These are phyloP conservation scores for Zophobas morio DNA, from an alignment of 1,140 invertebrate genomes.

Conservation along the genomic window DNA sequence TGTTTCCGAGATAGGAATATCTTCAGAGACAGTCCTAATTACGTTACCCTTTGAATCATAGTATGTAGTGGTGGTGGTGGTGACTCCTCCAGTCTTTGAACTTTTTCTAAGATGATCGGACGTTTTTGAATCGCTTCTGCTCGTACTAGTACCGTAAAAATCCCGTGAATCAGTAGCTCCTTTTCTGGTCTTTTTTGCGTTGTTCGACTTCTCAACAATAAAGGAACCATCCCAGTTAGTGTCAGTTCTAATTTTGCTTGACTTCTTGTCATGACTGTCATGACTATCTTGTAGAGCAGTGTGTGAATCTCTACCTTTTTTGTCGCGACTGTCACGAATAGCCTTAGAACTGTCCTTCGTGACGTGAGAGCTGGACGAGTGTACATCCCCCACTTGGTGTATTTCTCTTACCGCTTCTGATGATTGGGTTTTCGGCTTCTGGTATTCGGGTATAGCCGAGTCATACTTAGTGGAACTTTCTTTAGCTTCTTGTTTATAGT, in stretches of 20 bases:
- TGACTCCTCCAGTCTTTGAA: slow-evolving; percentile 21
- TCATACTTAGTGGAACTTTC: slow-evolving; percentile 72
- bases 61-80: slow-evolving; percentile 62
- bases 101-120: neutral
- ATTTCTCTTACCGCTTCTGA: slow-evolving; percentile 60
- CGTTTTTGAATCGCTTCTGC: no score
- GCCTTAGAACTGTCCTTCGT: slow-evolving; percentile 1
- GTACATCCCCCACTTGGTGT: slow-evolving; percentile 61
- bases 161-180: neutral
- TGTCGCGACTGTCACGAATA: no score
- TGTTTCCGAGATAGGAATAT: slow-evolving; percentile 38
- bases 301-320: no score
- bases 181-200: slow-evolving; percentile 18
- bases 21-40: slow-evolving; percentile 58
- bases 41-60: slow-evolving; percentile 65
- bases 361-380: slow-evolving; percentile 49
- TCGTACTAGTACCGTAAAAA: no score
- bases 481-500: slow-evolving; percentile 70
- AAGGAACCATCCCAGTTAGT: slow-evolving; percentile 52
- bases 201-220: slow-evolving; percentile 20
- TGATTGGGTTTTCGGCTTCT: slow-evolving; percentile 58
- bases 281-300: neutral
- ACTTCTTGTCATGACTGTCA: neutral
- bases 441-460: slow-evolving; percentile 69
- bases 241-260: neutral